Evolutionary conservation across 2,113 vertebrate genomes (phyloP).

Genomic region (Mohoua ochrocephala): DNA sequence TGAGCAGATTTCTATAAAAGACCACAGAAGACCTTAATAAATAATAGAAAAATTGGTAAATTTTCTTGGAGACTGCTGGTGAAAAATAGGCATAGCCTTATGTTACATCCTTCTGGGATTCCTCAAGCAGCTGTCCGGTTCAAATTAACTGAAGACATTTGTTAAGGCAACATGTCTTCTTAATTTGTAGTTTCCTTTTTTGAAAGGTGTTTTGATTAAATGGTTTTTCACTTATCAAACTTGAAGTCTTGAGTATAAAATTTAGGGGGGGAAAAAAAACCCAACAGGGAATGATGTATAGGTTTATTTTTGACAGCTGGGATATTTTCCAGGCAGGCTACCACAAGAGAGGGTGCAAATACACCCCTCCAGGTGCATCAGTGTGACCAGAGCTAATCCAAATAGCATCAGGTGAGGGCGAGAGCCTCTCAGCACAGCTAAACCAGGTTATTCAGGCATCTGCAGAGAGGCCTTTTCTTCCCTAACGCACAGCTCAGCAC

Average conservation of each 20-base stretch:
- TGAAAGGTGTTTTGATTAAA: background rate
- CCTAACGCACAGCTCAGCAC: background rate
- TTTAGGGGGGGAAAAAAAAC: accelerated
- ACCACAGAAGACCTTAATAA: background rate
- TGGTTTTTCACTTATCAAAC: background rate
- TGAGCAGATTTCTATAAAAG: background rate
- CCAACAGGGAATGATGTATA: background rate
- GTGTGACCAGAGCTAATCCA: background rate
- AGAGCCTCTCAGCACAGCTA: background rate
- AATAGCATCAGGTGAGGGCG: background rate
- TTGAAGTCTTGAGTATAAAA: background rate
- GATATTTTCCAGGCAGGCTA: background rate
- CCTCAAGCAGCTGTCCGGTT: background rate
- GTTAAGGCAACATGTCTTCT: background rate
- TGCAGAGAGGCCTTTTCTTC: background rate
- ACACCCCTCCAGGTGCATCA: background rate
- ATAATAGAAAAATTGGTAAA: background rate
- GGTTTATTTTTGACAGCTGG: background rate
- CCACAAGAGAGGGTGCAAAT: background rate
- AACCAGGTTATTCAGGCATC: background rate
- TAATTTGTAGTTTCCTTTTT: background rate
- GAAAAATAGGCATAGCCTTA: background rate
- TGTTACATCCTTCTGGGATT: background rate
- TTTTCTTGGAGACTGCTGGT: background rate
- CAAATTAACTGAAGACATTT: background rate